Base-by-base conservation (phyloP, 1,140 invertebrate species). In the Eriosoma lanigerum region DNA sequence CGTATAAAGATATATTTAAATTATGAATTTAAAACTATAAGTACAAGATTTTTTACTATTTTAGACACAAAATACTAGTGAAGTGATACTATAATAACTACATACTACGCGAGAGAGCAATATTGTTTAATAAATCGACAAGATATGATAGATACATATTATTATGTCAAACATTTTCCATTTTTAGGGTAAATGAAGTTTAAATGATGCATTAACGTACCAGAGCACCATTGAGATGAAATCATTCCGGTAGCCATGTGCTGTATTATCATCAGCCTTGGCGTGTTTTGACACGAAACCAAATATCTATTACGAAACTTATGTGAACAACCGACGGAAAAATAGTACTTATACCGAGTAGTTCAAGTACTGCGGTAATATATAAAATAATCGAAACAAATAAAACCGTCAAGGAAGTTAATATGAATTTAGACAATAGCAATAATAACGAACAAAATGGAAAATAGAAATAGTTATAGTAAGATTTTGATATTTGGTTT, bases 161-260 rank as follows among this genome's bases (percentile, higher is more conserved):
- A 9, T 17, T 24, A 60, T 17, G 15, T 5, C 38, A 44, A 58
- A 19, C 3, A 21, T 38, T 38, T 64, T 38, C 38, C 9, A 64
- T n/a, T n/a, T 64, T n/a, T n/a, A 12, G 19, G 10, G 9, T 21
- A 64, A 21, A 6, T 29, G 32, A 32, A 29, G 21, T 62, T 32
- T 3, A 62, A 38, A 44, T 13, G 29, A 68, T 24, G 13, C 13
- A 24, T 68, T 38, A 72, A 72, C 68, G 26, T 72, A 72, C 68
- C 68, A 52, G 46, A 52, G 21, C 48, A 72, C 68, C 68, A 72
- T 17, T 24, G 44, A 68, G 66, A 68, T 52, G 68, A 72, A 72
- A 72, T 72, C 68, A 72, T 72, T 72, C 68, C 68, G 68, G 68
- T 29, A 72, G 68, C 68, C 68, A 72, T 72, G 68, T 72, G 68